These are phyloP conservation scores for Enteromius afrohamiltoni DNA, from an alignment of 2,797 vertebrate species.

Conservation along the genomic window DNA sequence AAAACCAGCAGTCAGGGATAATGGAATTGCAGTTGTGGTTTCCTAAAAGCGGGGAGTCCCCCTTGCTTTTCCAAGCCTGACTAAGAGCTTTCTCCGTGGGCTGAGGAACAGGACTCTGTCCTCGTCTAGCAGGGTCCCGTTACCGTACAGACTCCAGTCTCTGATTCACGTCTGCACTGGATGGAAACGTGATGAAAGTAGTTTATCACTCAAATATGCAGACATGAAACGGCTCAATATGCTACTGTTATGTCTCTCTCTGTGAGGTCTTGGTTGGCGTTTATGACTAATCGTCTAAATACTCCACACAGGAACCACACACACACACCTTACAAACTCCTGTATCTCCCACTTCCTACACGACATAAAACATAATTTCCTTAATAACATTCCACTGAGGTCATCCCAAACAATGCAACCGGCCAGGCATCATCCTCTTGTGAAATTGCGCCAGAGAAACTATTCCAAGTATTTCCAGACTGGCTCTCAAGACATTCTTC, in stretches of 20 bases:
- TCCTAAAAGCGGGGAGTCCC: slow-evolving; percentile 53
- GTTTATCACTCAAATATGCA: slow-evolving; percentile 60
- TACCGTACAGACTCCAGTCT: slow-evolving; percentile 43
- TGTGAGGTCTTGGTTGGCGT: slow-evolving; percentile 53
- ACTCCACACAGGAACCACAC: slow-evolving; percentile 49
- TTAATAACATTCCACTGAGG: slow-evolving; percentile 62
- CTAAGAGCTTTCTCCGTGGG: slow-evolving; percentile 47
- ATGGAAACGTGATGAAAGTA: slow-evolving; percentile 47
- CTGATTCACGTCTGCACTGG: slow-evolving; percentile 42
- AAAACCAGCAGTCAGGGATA: slow-evolving; percentile 43
- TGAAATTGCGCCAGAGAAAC: slow-evolving; percentile 46
- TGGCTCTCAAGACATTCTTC: slow-evolving; percentile 57
- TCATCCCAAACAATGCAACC: slow-evolving; percentile 61
- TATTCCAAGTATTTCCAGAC: slow-evolving; percentile 63
- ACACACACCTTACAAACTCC: slow-evolving; percentile 48
- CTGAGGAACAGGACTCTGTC: slow-evolving; percentile 40
- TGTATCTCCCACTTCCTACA: slow-evolving; percentile 53
- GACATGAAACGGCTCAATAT: slow-evolving; percentile 51
- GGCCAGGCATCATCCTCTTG: slow-evolving; percentile 52
- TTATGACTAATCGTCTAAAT: slow-evolving; percentile 61
- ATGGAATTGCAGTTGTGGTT: slow-evolving; percentile 45
- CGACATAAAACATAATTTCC: slow-evolving; percentile 57
- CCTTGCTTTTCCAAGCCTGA: slow-evolving; percentile 47
- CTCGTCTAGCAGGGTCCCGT: slow-evolving; percentile 44
- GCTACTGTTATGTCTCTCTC: slow-evolving; percentile 49